These are phyloP conservation scores for Crocodylus rhombifer DNA, from an alignment of 2,797 vertebrate species.

Conservation along the genomic window DNA sequence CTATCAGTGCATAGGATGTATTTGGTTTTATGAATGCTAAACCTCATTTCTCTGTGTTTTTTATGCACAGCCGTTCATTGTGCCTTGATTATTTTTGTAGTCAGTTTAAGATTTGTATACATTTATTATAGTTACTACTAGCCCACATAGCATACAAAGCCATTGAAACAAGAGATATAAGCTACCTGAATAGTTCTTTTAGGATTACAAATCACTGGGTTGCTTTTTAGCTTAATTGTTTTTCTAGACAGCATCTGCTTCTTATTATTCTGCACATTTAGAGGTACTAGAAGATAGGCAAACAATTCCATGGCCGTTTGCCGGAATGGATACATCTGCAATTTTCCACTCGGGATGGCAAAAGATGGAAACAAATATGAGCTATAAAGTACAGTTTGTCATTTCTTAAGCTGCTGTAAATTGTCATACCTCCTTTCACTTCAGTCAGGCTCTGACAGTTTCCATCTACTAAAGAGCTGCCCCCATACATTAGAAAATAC, in stretches of 20 bases:
- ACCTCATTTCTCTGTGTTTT: neutral
- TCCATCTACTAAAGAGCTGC: neutral
- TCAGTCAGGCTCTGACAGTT: neutral
- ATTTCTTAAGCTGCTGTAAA: neutral
- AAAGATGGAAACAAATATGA: neutral
- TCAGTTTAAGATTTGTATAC: neutral
- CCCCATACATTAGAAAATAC: neutral
- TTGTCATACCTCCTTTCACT: rapidly evolving
- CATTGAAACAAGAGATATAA: constrained; percentile 40
- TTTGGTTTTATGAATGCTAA: neutral
- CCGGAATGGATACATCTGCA: neutral
- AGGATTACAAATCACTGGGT: constrained; percentile 8
- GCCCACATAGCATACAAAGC: neutral
- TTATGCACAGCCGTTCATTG: rapidly evolving
- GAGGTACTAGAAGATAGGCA: neutral
- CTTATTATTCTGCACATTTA: constrained; percentile 58
- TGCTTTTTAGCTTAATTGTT: constrained; percentile 44
- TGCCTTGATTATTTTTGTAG: rapidly evolving
- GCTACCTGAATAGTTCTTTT: neutral
- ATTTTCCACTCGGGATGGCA: rapidly evolving
- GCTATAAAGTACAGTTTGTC: neutral
- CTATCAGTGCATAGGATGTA: neutral
- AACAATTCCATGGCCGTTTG: neutral
- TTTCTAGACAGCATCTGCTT: constrained; percentile 57
- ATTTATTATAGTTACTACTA: neutral